These are phyloP conservation scores for Phytoseiulus persimilis DNA, from an alignment of 2,888 invertebrate genomes.

Conservation along the genomic window DNA sequence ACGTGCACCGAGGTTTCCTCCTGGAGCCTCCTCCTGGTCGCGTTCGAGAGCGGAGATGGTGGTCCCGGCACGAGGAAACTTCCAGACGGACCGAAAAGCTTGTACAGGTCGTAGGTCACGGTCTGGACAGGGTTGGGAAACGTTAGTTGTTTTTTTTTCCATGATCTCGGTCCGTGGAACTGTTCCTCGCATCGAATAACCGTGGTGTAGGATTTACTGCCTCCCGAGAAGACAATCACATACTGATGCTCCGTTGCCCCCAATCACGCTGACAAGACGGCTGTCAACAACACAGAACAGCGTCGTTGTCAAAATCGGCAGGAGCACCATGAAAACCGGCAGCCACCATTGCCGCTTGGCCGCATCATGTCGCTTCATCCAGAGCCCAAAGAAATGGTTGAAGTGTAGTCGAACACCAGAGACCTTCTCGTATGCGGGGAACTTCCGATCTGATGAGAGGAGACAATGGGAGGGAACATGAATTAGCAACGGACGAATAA, in stretches of 20 bases:
- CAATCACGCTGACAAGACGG: not conserved
- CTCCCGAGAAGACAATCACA: not conserved
- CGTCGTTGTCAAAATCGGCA: slow-evolving; percentile 7
- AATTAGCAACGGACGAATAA: not conserved
- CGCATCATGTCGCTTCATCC: slow-evolving; percentile 51
- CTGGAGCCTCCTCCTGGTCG: not conserved
- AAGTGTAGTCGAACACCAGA: slow-evolving; percentile 47
- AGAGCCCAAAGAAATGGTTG: slow-evolving; percentile 49
- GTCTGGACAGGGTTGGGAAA: not conserved
- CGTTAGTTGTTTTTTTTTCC: too few species aligned
- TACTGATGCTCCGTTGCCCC: not conserved
- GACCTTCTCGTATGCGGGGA: slow-evolving; percentile 42
- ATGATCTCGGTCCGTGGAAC: not conserved
- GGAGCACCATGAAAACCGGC: slow-evolving; percentile 46
- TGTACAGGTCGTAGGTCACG: not conserved
- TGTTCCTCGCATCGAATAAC: not conserved
- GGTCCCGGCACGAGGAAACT: not conserved
- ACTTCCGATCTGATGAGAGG: not conserved
- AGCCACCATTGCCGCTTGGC: slow-evolving; percentile 51
- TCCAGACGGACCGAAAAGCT: not conserved
- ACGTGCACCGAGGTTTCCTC: not conserved
- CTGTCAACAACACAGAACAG: slow-evolving; percentile 23
- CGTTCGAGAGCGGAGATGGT: not conserved
- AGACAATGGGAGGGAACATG: not conserved
- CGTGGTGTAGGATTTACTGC: not conserved